Conservation (phyloP, 1,140 invertebrate genomes). For the Uloborus diversus region DNA sequence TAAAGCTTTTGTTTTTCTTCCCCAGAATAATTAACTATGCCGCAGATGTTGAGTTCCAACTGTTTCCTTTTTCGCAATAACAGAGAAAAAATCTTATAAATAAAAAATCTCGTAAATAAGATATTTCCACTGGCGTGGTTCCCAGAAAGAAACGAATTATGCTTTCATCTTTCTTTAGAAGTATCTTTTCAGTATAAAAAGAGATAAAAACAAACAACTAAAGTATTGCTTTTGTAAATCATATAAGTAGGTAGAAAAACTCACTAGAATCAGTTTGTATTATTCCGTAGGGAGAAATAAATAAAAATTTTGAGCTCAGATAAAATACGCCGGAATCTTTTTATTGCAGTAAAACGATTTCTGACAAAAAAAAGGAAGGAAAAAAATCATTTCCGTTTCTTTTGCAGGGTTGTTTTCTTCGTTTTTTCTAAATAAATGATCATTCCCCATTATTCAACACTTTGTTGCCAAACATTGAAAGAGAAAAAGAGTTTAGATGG, state of each 20-base stretch:
- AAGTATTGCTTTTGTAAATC: slow-evolving; percentile 19
- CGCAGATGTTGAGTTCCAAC: too few species aligned
- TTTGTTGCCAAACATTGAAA: slow-evolving; percentile 8
- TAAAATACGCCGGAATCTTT: slow-evolving; percentile 9
- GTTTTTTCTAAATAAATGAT: too few species aligned
- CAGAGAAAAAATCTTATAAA: too few species aligned
- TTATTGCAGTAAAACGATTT: slow-evolving; percentile 7
- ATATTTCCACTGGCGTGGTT: not conserved
- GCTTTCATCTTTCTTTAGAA: not conserved
- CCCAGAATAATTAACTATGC: too few species aligned
- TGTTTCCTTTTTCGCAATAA: too few species aligned
- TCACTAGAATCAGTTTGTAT: slow-evolving; percentile 15
- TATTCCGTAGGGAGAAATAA: slow-evolving; percentile 23
- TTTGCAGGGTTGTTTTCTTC: too few species aligned
- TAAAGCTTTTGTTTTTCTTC: too few species aligned
- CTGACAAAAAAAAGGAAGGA: not conserved
- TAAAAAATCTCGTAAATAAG: not conserved
- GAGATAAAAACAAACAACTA: not conserved
- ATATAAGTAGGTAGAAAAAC: not conserved
- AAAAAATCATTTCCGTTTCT: not conserved
- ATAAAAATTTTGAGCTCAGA: slow-evolving; percentile 36
- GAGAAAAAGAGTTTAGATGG: not conserved
- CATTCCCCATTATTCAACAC: slow-evolving; percentile 16
- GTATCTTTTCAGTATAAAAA: not conserved
- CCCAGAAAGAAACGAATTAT: not conserved